A percentile compares a stretch with the other conserved stretches of the same genome.
phyloP scores from a whole-genome alignment of 2,113 vertebrate species.

The Dromiciops gliroides region DNA sequence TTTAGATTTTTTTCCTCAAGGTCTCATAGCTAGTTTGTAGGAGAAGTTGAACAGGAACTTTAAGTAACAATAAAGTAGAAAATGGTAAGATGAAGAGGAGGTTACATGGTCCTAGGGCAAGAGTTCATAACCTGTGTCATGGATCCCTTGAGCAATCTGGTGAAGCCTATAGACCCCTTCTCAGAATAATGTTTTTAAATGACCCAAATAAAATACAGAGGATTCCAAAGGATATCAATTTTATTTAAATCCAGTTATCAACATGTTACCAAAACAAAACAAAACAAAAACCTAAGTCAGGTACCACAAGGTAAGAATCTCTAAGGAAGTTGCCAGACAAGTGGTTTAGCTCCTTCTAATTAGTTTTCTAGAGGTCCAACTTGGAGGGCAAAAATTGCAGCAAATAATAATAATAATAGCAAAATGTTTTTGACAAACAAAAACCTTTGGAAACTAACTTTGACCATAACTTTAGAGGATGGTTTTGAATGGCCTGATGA shows the following conservation, averaged over 20 bases:
- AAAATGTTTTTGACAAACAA: neutral
- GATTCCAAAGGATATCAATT: neutral
- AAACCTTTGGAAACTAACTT: neutral
- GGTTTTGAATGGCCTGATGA: neutral
- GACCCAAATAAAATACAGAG: neutral
- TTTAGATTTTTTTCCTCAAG: neutral
- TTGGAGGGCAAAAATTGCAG: neutral
- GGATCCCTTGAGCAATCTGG: neutral
- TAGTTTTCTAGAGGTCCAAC: neutral
- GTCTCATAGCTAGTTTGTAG: neutral
- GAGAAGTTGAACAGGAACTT: neutral
- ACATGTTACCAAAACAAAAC: neutral
- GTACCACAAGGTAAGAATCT: neutral
- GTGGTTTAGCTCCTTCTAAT: neutral
- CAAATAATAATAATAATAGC: neutral
- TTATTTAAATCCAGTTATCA: neutral
- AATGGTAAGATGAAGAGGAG: neutral
- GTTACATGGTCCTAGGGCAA: neutral
- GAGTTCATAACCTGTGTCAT: neutral
- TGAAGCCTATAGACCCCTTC: neutral
- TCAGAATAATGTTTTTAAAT: neutral
- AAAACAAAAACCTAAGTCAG: neutral
- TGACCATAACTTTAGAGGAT: neutral
- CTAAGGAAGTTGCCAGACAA: neutral
- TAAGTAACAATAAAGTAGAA: neutral